Evolutionary conservation across 2,888 invertebrate genomes (phyloP).

Genomic region (Pristionchus mayeri): DNA sequence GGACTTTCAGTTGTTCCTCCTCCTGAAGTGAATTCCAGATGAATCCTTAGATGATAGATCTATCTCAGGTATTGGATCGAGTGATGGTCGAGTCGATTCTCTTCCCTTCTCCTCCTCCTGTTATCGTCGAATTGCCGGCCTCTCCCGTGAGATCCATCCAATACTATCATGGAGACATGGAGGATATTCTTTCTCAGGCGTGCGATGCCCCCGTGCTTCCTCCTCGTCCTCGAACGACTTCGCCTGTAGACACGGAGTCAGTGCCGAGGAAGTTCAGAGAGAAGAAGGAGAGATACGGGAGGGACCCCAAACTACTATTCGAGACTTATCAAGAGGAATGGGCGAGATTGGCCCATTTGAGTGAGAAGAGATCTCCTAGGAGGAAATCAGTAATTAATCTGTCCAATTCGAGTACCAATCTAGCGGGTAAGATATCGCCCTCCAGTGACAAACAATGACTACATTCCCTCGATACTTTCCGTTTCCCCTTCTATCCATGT

Average conservation of each 20-base stretch:
- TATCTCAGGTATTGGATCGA: conserved; percentile 26
- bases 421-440: background rate
- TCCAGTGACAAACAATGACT: background rate
- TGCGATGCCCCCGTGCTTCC: conserved; percentile 7
- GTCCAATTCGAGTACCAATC: conserved; percentile 45
- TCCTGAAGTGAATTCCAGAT: background rate
- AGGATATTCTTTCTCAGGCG: background rate
- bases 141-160: conserved; percentile 8
- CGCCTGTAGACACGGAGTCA: conserved; percentile 24
- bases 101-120: conserved; percentile 29
- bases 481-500: background rate
- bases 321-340: conserved; percentile 75
- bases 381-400: conserved; percentile 61
- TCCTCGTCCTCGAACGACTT: conserved; percentile 38
- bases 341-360: conserved; percentile 70
- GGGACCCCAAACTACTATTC: conserved; percentile 71
- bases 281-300: conserved; percentile 74
- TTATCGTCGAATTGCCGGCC: conserved; percentile 18
- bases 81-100: conserved; percentile 24
- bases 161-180: background rate
- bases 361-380: conserved; percentile 60
- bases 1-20: background rate
- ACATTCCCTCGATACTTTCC: background rate
- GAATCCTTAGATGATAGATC: background rate
- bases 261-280: conserved; percentile 72